Evolutionary conservation across 2,888 invertebrate species (phyloP).

Genomic region (Laspeyria flexula): DNA sequence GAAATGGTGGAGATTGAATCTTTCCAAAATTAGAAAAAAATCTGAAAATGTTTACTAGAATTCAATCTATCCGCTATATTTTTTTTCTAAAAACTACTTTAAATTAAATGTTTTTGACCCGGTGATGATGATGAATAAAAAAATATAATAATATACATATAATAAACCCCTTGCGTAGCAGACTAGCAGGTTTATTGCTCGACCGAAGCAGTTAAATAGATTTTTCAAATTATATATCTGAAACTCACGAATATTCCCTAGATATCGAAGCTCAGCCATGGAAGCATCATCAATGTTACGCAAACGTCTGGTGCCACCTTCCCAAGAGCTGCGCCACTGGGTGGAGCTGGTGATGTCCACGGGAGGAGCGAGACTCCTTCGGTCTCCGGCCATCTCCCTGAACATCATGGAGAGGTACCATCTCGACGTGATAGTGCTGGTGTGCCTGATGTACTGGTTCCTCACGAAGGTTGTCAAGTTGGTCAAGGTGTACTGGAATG

Average conservation of each 20-base stretch:
- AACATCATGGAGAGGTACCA: slow-evolving; percentile 48
- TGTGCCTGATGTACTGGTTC: slow-evolving; percentile 57
- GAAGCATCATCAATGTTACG: slow-evolving; percentile 48
- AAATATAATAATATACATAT: too few species aligned
- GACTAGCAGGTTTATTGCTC: too few species aligned
- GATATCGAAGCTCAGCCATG: slow-evolving; percentile 51
- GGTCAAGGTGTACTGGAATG: slow-evolving; percentile 50
- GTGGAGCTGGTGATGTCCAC: slow-evolving; percentile 50
- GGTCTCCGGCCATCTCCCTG: slow-evolving; percentile 52
- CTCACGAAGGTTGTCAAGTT: slow-evolving; percentile 57
- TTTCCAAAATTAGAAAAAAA: too few species aligned
- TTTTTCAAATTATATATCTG: not conserved
- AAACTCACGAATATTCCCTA: slow-evolving; percentile 21
- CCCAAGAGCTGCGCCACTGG: slow-evolving; percentile 56
- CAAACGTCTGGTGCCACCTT: slow-evolving; percentile 39
- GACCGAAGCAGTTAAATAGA: too few species aligned
- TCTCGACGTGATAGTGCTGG: slow-evolving; percentile 50
- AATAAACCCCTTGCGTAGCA: too few species aligned
- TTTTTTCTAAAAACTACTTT: too few species aligned
- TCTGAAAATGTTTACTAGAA: too few species aligned
- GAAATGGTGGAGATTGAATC: too few species aligned
- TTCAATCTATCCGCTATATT: too few species aligned
- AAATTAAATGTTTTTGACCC: too few species aligned
- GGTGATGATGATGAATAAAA: too few species aligned
- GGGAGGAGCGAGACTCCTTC: slow-evolving; percentile 52